A percentile compares a stretch with the other conserved stretches of the same genome.
Conservation (phyloP, 2,888 invertebrate genomes). For the Coleophora deauratella region DNA sequence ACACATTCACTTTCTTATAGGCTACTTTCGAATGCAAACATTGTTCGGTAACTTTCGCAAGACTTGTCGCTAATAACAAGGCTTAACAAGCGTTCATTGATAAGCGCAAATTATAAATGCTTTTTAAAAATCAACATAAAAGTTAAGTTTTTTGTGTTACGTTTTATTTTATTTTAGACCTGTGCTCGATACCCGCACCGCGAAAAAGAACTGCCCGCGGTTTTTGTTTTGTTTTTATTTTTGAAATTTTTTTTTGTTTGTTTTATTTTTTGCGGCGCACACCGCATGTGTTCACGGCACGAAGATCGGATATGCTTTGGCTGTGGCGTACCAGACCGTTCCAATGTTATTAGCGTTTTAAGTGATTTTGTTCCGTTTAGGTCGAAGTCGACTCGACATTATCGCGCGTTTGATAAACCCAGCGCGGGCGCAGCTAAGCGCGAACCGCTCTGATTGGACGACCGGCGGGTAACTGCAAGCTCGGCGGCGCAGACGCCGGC, state of each 20-base stretch:
- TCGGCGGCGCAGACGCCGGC: conserved; percentile 24
- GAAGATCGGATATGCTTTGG: conserved; percentile 40
- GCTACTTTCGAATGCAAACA: too few species aligned
- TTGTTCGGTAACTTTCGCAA: too few species aligned
- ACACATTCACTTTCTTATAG: too few species aligned
- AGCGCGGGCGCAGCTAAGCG: conserved; percentile 47
- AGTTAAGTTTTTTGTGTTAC: too few species aligned
- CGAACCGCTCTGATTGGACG: conserved; percentile 60
- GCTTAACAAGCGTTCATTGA: too few species aligned
- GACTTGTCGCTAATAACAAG: too few species aligned
- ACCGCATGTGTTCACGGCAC: conserved; percentile 39
- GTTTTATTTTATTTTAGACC: conserved; percentile 3
- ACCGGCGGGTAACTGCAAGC: conserved; percentile 23
- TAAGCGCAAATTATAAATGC: too few species aligned
- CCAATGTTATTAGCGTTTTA: conserved; percentile 35
- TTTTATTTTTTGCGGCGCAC: conserved; percentile 15
- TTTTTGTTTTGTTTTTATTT: conserved; percentile 36
- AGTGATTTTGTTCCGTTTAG: conserved; percentile 42
- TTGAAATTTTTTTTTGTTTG: conserved; percentile 32
- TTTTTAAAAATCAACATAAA: too few species aligned
- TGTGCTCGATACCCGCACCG: conserved; percentile 27
- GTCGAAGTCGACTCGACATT: conserved; percentile 29
- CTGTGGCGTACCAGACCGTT: conserved; percentile 21
- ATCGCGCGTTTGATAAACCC: conserved; percentile 55
- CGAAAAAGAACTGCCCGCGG: conserved; percentile 42